These are phyloP conservation scores for Hypena proboscidalis DNA, from an alignment of 2,888 invertebrate genomes.

Conservation along the genomic window DNA sequence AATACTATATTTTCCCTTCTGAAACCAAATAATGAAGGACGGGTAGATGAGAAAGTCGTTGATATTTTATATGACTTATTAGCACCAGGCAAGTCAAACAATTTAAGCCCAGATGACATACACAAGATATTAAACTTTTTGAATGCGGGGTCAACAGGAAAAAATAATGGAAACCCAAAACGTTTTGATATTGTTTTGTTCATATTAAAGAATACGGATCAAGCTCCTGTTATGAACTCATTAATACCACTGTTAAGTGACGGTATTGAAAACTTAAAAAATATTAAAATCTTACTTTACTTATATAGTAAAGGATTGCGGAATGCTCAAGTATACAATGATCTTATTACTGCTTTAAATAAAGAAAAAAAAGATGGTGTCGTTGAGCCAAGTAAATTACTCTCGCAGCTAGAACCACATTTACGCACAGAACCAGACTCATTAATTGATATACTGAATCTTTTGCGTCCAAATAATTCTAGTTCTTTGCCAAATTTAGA, in stretches of 20 bases:
- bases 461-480: slow-evolving; percentile 9
- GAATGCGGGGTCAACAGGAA: slow-evolving; percentile 6
- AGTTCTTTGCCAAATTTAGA: background rate
- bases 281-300: slow-evolving; percentile 26
- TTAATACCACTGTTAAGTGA: slow-evolving; percentile 3
- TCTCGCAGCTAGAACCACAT: slow-evolving; percentile 15
- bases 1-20: slow-evolving; percentile 22
- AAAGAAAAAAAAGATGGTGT: slow-evolving; percentile 23
- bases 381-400: slow-evolving; percentile 12
- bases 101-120: slow-evolving; percentile 5
- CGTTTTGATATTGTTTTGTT: slow-evolving; percentile 24
- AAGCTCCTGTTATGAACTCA: slow-evolving; percentile 9
- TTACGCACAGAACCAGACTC: slow-evolving; percentile 20
- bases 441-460: slow-evolving; percentile 13
- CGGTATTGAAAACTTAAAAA: slow-evolving; percentile 19
- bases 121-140: slow-evolving; percentile 27
- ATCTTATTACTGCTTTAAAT: slow-evolving; percentile 14
- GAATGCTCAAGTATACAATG: slow-evolving; percentile 17
- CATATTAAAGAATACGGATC: slow-evolving; percentile 13
- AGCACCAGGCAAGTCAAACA: background rate
- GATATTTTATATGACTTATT: slow-evolving; percentile 27
- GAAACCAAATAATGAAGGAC: slow-evolving; percentile 12
- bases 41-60: slow-evolving; percentile 16
- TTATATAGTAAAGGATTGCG: slow-evolving; percentile 20
- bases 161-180: slow-evolving; percentile 18